Evolutionary conservation across 2,113 vertebrate species (phyloP).

Genomic region (Otis tarda): DNA sequence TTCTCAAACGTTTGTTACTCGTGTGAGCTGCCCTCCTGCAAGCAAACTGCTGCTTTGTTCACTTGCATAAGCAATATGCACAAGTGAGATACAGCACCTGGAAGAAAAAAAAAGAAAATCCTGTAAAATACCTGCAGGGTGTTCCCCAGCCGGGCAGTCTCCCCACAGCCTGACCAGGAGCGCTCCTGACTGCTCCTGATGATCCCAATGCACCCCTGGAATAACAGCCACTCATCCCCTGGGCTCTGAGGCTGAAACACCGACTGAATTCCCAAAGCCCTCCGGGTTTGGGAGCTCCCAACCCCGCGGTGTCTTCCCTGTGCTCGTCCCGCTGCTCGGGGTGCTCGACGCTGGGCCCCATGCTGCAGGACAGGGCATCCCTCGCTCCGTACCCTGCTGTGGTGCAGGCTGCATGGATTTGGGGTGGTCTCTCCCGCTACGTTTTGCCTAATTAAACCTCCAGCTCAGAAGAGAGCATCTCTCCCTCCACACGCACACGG

Average conservation of each 20-base stretch:
- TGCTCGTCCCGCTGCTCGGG: rapidly evolving
- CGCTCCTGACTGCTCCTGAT: background rate
- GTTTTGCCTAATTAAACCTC: background rate
- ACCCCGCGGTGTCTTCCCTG: too few relatives aligned
- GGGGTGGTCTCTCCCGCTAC: background rate
- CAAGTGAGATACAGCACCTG: background rate
- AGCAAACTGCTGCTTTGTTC: background rate
- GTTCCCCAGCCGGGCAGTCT: rapidly evolving
- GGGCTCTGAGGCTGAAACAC: background rate
- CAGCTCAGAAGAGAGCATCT: background rate
- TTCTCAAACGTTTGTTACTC: background rate
- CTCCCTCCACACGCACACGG: background rate
- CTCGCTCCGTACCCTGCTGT: background rate
- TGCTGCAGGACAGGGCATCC: background rate
- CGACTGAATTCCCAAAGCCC: background rate
- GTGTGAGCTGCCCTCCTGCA: background rate
- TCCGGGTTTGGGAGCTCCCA: background rate
- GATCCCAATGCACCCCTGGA: background rate
- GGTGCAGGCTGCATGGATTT: background rate
- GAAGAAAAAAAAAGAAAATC: background rate
- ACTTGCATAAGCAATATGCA: background rate
- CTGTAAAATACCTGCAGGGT: background rate
- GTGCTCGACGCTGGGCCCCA: rapidly evolving
- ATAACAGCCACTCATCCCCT: background rate
- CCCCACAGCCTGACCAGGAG: background rate